phyloP scores from a whole-genome alignment of 2,113 vertebrate species.

The Haliaeetus leucogaster region DNA sequence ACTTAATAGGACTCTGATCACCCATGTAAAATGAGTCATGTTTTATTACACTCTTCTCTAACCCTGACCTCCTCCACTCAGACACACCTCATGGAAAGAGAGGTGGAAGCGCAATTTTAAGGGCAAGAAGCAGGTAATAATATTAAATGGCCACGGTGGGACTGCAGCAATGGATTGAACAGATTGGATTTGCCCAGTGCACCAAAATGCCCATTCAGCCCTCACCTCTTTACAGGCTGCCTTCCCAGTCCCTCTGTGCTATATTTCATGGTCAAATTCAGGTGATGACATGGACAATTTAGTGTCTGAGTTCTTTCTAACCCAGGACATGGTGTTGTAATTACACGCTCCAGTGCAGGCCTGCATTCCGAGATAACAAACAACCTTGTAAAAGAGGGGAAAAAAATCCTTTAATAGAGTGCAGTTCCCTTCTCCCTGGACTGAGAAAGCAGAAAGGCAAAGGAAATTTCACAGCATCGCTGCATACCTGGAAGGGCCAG shows the following conservation, averaged over 20 bases:
- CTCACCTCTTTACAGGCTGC: constrained; percentile 64
- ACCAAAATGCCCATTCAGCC: constrained; percentile 68
- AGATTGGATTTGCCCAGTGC: constrained; percentile 71
- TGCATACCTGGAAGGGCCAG: not conserved
- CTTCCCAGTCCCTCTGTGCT: constrained; percentile 74
- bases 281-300: constrained; percentile 91
- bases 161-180: constrained; percentile 80
- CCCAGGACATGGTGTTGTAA: constrained; percentile 84
- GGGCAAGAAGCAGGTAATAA: constrained; percentile 81
- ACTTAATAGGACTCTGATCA: constrained; percentile 55
- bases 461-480: not conserved
- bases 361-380: constrained; percentile 76
- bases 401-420: constrained; percentile 67
- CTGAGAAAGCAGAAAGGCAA: not conserved
- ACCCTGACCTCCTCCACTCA: constrained; percentile 56
- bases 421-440: constrained; percentile 66
- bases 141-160: constrained; percentile 80
- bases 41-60: constrained; percentile 57
- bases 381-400: constrained; percentile 71
- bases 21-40: constrained; percentile 59
- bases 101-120: constrained; percentile 77
- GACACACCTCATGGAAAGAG: constrained; percentile 58
- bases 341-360: constrained; percentile 81
- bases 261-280: constrained; percentile 83
- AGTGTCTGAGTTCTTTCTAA: constrained; percentile 85